Evolutionary conservation across 2,113 vertebrate genomes (phyloP), one percentile per base, ranked within the genome.

Genomic region (Ctenomys sociabilis): DNA sequence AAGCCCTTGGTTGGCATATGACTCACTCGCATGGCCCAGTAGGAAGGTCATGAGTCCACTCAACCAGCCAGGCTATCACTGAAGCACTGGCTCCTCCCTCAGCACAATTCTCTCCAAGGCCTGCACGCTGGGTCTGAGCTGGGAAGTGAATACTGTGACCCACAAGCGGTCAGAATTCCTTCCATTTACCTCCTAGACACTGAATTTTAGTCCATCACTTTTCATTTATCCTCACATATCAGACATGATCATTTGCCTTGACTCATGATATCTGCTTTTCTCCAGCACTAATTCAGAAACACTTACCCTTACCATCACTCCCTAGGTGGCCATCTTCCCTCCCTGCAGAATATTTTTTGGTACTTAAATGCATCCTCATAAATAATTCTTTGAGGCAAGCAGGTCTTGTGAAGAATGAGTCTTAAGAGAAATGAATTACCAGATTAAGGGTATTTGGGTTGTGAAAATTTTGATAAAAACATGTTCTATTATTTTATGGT

Each of bases 361-460:
- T 54, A 82, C n/a, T 95, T 95, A 75, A 93, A 32, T 68, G 5
- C 68, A 68, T 57, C 21, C 66, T 90, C 78, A 84, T 94, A 93
- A 96, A 95, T 81, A 96, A 78, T 83, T 72, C 66, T 91, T 93
- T 86, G 83, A 96, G 52, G 75, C 72, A 91, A 91, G 81, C 66
- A 72, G n/a, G 45, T 86, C 61, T 90, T 84, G 85, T 40, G 78
- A 96, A 30, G 30, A 88, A 89, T 93, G 88, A 95, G 37, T 92
- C 84, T 80, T 85, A 52, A 26, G 64, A 91, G 66, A 54, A 82
- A 96, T 95, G 78, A 88, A 32, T 83, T 90, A 86, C 59, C 91
- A 95, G 83, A 95, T 92, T 96, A 92, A 97, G 89, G 83, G 94
- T 96, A 87, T 94, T 10, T 95, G 86, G 35, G 59, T 81, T 95